phyloP scores from a whole-genome alignment of 2,113 vertebrate genomes.

The Sclerurus mexicanus region DNA sequence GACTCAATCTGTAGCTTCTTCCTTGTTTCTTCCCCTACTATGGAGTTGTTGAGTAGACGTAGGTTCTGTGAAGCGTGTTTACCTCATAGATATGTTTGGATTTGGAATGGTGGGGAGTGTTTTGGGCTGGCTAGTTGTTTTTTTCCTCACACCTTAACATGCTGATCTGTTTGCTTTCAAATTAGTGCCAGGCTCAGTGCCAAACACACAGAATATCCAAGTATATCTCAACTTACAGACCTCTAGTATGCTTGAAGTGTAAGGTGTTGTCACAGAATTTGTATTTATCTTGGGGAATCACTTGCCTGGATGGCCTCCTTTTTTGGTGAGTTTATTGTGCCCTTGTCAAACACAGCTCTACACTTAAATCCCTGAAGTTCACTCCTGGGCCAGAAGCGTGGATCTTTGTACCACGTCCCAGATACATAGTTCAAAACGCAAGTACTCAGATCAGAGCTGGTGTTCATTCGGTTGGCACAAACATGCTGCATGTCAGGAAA shows the following conservation, averaged over 20 bases:
- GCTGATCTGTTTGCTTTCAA: background rate
- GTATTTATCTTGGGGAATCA: background rate
- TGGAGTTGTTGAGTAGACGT: background rate
- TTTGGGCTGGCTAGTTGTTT: background rate
- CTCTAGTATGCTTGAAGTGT: background rate
- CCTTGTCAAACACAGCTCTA: background rate
- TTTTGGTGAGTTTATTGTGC: background rate
- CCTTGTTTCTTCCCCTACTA: background rate
- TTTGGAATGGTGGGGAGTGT: background rate
- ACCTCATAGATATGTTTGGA: background rate
- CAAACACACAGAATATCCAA: background rate
- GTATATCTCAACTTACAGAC: background rate
- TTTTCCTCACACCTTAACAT: background rate
- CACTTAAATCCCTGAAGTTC: background rate
- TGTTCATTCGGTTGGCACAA: background rate
- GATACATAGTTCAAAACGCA: background rate
- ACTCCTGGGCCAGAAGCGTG: background rate
- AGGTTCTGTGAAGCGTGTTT: background rate
- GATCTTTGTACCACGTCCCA: background rate
- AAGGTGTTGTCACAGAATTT: background rate
- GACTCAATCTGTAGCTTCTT: background rate
- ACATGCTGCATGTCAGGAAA: background rate
- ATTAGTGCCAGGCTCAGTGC: background rate
- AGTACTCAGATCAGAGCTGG: background rate
- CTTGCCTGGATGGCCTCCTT: background rate